Conservation (phyloP, 1,140 invertebrate species). For the Laupala kohalensis region DNA sequence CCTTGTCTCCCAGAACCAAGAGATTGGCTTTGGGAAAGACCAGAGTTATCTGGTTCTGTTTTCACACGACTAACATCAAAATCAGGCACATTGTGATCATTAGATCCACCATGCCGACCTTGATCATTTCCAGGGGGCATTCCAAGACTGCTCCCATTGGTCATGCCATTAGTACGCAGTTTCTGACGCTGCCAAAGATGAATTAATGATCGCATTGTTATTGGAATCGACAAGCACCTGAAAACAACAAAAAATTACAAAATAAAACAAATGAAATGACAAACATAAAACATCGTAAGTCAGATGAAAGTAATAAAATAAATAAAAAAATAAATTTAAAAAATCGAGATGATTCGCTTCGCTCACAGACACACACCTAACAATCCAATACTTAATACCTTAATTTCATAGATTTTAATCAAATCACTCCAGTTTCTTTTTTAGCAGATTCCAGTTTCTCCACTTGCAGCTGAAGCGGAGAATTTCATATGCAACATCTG, state of each 20-base stretch:
- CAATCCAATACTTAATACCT: too few species aligned
- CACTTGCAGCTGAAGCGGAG: too few species aligned
- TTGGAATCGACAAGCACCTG: slow-evolving; percentile 77
- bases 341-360: too few species aligned
- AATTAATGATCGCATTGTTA: slow-evolving; percentile 65
- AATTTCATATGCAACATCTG: too few species aligned
- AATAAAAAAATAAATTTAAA: too few species aligned
- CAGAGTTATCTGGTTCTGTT: slow-evolving; percentile 6
- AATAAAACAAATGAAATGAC: neutral
- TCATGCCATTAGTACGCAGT: slow-evolving; percentile 7
- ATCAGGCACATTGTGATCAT: slow-evolving; percentile 3
- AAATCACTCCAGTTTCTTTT: too few species aligned
- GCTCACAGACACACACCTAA: too few species aligned
- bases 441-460: too few species aligned
- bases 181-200: slow-evolving; percentile 38
- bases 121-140: slow-evolving; percentile 28
- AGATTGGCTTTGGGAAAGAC: slow-evolving; percentile 1
- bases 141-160: slow-evolving; percentile 25
- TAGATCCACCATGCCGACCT: slow-evolving; percentile 15
- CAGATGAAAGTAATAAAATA: too few species aligned
- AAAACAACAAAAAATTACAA: slow-evolving; percentile 19
- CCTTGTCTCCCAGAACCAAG: slow-evolving; percentile 8
- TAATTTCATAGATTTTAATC: too few species aligned
- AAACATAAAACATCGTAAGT: too few species aligned
- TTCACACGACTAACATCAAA: slow-evolving; percentile 11